These are phyloP conservation scores for Aleadryas rufinucha DNA, from an alignment of 2,113 vertebrate genomes.

Conservation along the genomic window DNA sequence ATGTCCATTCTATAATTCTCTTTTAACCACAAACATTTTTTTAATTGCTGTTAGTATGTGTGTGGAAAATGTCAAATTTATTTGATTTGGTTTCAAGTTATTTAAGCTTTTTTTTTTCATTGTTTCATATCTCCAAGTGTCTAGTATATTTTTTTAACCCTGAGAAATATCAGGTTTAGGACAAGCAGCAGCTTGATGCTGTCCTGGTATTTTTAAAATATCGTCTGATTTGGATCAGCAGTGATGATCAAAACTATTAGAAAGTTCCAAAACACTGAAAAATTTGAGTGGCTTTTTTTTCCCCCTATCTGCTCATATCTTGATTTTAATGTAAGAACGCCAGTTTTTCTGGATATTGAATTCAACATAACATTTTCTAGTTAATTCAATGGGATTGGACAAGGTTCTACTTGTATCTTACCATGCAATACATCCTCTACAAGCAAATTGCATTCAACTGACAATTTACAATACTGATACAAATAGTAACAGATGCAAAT, in stretches of 20 bases:
- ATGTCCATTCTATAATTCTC: neutral
- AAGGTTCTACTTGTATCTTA: neutral
- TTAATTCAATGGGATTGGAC: neutral
- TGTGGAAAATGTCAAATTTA: neutral
- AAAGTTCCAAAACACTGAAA: neutral
- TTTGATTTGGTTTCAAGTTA: neutral
- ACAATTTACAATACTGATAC: neutral
- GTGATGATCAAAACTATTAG: neutral
- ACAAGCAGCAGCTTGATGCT: neutral
- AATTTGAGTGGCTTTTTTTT: neutral
- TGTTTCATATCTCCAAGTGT: neutral
- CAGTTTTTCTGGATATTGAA: neutral
- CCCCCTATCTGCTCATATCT: neutral
- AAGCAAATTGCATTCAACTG: neutral
- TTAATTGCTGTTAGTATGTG: neutral
- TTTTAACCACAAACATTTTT: neutral
- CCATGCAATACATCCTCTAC: neutral
- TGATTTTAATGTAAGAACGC: neutral
- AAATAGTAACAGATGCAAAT: neutral
- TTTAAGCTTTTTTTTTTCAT: neutral
- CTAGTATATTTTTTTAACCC: fast-evolving
- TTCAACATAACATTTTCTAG: neutral
- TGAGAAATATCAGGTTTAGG: neutral
- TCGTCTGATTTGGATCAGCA: neutral
- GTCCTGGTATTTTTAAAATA: neutral